phyloP scores from a whole-genome alignment of 2,888 invertebrate species.

The Ormyrus labotus region DNA sequence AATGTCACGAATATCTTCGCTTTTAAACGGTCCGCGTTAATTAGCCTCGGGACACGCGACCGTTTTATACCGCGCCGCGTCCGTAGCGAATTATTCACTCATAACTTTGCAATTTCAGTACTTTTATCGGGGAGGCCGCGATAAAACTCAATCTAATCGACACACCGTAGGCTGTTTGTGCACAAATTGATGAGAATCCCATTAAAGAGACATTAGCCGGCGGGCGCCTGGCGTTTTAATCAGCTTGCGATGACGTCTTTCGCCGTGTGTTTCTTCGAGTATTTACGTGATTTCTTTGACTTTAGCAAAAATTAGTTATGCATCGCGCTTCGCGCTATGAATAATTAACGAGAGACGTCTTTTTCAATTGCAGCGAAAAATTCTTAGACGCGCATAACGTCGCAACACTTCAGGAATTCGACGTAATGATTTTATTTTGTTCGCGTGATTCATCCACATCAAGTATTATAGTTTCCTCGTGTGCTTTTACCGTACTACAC shows the following conservation, averaged over 20 bases:
- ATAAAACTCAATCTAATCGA: not conserved
- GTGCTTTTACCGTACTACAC: too few relatives aligned
- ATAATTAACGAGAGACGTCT: not conserved
- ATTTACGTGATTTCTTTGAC: not conserved
- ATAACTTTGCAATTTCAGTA: too few relatives aligned
- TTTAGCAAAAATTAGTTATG: not conserved
- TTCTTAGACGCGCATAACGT: not conserved
- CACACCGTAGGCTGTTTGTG: not conserved
- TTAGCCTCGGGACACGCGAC: conserved; percentile 12
- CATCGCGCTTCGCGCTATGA: not conserved
- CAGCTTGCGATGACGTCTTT: not conserved
- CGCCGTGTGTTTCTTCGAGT: not conserved
- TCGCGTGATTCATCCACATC: not conserved
- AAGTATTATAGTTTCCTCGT: too few relatives aligned
- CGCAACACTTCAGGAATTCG: not conserved
- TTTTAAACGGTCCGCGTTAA: conserved; percentile 19
- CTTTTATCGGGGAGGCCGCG: too few relatives aligned
- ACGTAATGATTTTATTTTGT: not conserved
- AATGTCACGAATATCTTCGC: conserved; percentile 20
- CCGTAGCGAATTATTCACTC: too few relatives aligned
- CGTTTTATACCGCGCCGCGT: too few relatives aligned
- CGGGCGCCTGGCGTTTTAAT: too few relatives aligned
- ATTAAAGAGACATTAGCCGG: too few relatives aligned
- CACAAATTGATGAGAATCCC: too few relatives aligned
- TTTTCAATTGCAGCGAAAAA: not conserved